Conservation (phyloP, 2,797 vertebrate genomes). For the Tolypeutes matacus region DNA sequence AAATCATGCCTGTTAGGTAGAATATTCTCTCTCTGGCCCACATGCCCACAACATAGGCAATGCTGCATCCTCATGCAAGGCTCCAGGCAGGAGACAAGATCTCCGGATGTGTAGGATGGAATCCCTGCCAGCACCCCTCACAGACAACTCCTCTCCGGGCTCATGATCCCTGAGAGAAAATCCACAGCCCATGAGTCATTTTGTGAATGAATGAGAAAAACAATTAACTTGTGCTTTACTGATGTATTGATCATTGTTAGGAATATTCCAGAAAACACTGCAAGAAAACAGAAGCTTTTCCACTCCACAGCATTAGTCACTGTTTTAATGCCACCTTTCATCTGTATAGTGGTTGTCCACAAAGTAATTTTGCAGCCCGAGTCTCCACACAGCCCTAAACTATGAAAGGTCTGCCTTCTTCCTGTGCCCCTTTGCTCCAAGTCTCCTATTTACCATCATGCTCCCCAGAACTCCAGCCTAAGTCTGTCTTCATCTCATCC, state of each 20-base stretch:
- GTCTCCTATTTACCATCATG: neutral
- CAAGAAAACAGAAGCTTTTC: neutral
- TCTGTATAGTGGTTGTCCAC: neutral
- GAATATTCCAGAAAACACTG: neutral
- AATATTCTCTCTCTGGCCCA: neutral
- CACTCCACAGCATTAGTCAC: neutral
- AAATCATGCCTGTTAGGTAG: neutral
- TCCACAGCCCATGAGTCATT: neutral
- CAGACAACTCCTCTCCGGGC: neutral
- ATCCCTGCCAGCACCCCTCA: neutral
- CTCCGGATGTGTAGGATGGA: neutral
- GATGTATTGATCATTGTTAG: neutral
- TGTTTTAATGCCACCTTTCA: neutral
- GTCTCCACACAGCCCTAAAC: neutral
- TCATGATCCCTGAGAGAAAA: conserved; percentile 24
- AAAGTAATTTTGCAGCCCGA: neutral
- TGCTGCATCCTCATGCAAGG: neutral
- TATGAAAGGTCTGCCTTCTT: neutral
- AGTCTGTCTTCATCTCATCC: neutral
- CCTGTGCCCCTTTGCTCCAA: neutral
- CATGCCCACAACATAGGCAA: neutral
- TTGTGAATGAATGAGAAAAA: neutral
- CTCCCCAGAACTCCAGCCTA: neutral
- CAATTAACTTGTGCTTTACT: neutral
- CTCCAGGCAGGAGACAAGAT: neutral